Evolutionary conservation across 2,797 vertebrate genomes (phyloP).

Genomic region (Sarcoramphus papa): DNA sequence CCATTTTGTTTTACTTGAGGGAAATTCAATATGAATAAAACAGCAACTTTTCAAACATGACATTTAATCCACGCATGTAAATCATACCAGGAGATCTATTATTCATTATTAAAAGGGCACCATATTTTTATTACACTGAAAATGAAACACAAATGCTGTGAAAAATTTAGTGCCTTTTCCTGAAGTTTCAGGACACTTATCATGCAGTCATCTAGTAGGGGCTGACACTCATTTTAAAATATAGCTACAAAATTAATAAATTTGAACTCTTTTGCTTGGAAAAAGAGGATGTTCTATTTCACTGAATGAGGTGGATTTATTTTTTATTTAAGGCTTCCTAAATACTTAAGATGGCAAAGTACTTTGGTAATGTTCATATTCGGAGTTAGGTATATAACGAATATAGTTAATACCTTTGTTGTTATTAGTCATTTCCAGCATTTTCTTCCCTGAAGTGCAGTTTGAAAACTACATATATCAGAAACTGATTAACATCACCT

Average conservation of each 20-base stretch:
- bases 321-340: constrained; percentile 75
- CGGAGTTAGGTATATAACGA: constrained; percentile 37
- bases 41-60: constrained; percentile 89
- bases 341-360: constrained; percentile 68
- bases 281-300: constrained; percentile 64
- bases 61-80: constrained; percentile 92
- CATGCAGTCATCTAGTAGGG: constrained; percentile 63
- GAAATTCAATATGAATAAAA: constrained; percentile 87
- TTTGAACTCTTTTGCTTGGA: constrained; percentile 65
- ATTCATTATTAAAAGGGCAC: constrained; percentile 91
- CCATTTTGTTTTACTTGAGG: constrained; percentile 82
- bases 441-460: constrained; percentile 74
- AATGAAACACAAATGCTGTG: constrained; percentile 87
- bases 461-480: constrained; percentile 78
- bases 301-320: constrained; percentile 63
- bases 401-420: constrained; percentile 74
- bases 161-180: constrained; percentile 83
- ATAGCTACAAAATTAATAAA: constrained; percentile 75
- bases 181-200: constrained; percentile 79
- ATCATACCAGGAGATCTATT: constrained; percentile 87
- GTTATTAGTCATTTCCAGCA: constrained; percentile 71
- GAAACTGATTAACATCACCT: constrained; percentile 80
- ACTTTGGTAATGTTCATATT: constrained; percentile 49
- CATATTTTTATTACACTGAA: constrained; percentile 88
- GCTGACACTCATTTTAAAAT: constrained; percentile 73